A percentile compares a stretch with the other conserved stretches of the same genome.
These are phyloP conservation scores for Apocrypta bakeri DNA, from an alignment of 1,140 invertebrate genomes.

Conservation along the genomic window DNA sequence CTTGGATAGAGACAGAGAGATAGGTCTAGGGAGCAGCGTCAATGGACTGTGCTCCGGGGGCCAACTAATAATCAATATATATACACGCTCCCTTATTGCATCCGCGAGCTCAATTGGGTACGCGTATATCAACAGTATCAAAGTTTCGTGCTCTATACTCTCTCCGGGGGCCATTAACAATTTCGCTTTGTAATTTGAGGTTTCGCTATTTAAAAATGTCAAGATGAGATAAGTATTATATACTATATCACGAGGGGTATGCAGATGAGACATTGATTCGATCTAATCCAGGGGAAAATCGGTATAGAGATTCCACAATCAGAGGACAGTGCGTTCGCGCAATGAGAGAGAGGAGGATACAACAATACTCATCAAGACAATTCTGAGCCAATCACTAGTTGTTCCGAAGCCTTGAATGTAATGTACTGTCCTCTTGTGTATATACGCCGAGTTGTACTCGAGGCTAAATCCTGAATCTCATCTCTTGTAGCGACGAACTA, in stretches of 20 bases:
- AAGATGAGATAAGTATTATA: no score
- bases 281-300: neutral
- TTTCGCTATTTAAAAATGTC: no score
- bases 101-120: neutral
- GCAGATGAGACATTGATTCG: neutral
- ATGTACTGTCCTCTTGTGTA: slow-evolving; percentile 1
- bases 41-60: neutral
- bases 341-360: neutral
- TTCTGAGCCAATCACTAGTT: slow-evolving; percentile 37
- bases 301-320: neutral
- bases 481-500: slow-evolving; percentile 7
- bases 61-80: neutral
- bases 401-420: slow-evolving; percentile 29
- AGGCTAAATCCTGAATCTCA: slow-evolving; percentile 43
- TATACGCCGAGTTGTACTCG: neutral
- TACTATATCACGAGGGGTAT: neutral
- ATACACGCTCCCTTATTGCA: neutral
- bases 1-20: no score
- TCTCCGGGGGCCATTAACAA: no score
- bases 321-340: no score
- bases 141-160: neutral
- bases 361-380: slow-evolving; percentile 44
- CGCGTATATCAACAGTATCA: neutral
- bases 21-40: neutral
- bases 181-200: no score